phyloP scores from a whole-genome alignment of 1,140 invertebrate species.

The Andrena cerasifolii region DNA sequence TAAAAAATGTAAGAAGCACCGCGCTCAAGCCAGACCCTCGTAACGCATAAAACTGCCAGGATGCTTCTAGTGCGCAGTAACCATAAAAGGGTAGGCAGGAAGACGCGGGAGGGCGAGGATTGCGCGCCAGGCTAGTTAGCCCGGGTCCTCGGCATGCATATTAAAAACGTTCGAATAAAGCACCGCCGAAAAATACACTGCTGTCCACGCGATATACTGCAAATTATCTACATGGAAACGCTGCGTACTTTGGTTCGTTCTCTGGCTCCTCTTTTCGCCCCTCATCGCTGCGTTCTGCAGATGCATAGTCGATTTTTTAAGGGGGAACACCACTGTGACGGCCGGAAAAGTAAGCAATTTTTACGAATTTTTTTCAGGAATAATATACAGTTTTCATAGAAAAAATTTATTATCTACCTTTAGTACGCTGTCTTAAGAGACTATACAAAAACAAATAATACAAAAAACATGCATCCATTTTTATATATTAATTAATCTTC shows the following conservation, averaged over 20 bases:
- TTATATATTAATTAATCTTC: too few species aligned
- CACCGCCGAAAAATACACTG: slow-evolving; percentile 70
- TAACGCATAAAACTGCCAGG: not conserved
- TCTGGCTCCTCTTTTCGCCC: slow-evolving; percentile 30
- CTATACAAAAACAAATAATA: too few species aligned
- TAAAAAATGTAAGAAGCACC: not conserved
- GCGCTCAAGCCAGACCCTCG: not conserved
- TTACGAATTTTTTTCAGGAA: too few species aligned
- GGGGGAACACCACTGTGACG: too few species aligned
- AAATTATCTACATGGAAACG: slow-evolving; percentile 80
- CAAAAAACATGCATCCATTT: too few species aligned
- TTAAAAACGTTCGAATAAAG: slow-evolving; percentile 81
- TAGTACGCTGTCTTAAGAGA: too few species aligned
- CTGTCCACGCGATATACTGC: slow-evolving; percentile 73
- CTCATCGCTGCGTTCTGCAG: slow-evolving; percentile 37
- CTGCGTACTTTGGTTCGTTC: slow-evolving; percentile 57
- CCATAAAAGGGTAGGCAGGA: slow-evolving; percentile 26
- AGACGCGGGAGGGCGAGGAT: slow-evolving; percentile 44
- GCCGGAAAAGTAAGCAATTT: too few species aligned
- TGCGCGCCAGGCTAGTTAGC: slow-evolving; percentile 78
- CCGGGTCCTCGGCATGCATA: slow-evolving; percentile 75
- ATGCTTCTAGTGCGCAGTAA: not conserved
- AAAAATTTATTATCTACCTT: too few species aligned
- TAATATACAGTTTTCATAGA: too few species aligned
- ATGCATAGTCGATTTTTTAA: not conserved